Evolutionary conservation across 1,140 invertebrate genomes (phyloP), one percentile per base, ranked within the genome.

Genomic region (Hormaphis cornu): DNA sequence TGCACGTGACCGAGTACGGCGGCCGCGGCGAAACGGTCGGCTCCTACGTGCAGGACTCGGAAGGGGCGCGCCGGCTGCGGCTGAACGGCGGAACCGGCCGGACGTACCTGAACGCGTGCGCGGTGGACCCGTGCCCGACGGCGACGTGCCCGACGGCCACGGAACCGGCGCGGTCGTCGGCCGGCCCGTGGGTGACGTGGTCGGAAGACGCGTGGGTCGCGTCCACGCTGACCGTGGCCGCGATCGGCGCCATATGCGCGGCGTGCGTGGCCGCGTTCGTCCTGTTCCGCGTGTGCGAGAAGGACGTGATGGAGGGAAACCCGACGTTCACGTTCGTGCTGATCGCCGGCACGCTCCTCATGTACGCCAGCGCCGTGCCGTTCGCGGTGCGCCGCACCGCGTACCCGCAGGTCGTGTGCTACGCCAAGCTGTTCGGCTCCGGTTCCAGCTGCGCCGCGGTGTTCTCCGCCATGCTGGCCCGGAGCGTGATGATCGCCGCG

Each of bases 391-490:
- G 80, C 24, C 79, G 80, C 16, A 76, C 76, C 30, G 16, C 69
- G 56, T 14, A 46, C 8, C 48, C 73, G 20, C 22, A 52, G 1
- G 20, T 26, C 4, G 26, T 82, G 1, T 83, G 84, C 69, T 77
- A 79, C 2, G 72, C 79, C n/a, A 80, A 83, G 63, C 80, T 81
- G 20, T 77, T 83, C n/a, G 75, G 80, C 0, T 77, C 83, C 0
- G 80, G 79, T 0, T 69, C 84, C 8, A 80, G 81, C 0, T 83
- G 82, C 53, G 80, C 81, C 3, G 63, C 84, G 0, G 75, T 81
- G 1, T 83, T 85, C 71, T 83, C 82, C 2, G 78, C 82, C 0
- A 80, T 86, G 75, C 74, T 86, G 7, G 78, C 83, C 2, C 79
- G 84, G 46, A 77, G 82, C 9, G 77, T 85, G 46, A 82, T 85